Percentiles rank a stretch among this genome's conserved stretches.
phyloP scores from a whole-genome alignment of 2,113 vertebrate genomes.

The Pachyramphus minor region DNA sequence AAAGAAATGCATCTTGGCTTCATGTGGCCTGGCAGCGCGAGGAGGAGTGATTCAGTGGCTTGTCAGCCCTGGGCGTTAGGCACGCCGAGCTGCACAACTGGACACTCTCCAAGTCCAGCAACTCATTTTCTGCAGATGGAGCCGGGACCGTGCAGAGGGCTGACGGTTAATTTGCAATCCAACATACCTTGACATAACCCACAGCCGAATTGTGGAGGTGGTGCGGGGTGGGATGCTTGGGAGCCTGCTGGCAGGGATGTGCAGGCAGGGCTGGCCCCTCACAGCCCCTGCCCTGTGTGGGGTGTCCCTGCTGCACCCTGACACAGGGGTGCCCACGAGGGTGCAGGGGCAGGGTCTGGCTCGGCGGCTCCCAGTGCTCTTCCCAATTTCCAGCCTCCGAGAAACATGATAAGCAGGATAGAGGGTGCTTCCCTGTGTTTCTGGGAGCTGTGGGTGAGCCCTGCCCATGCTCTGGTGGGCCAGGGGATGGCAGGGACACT shows the following conservation, averaged over 20 bases:
- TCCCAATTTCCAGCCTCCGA: accelerated
- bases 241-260: accelerated
- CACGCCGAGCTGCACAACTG: constrained; percentile 63
- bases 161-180: constrained; percentile 77
- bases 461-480: accelerated
- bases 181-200: constrained; percentile 76
- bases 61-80: constrained; percentile 71
- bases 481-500: accelerated
- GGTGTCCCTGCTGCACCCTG: not conserved
- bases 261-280: not conserved
- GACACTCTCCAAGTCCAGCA: constrained; percentile 72
- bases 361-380: accelerated
- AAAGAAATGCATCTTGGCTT: constrained; percentile 77
- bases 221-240: not conserved
- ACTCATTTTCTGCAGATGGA: constrained; percentile 70
- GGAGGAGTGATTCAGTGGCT: constrained; percentile 70
- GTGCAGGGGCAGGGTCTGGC: not conserved
- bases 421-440: not conserved
- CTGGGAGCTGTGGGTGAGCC: not conserved
- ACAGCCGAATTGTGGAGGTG: not conserved
- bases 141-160: constrained; percentile 50
- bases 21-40: constrained; percentile 47
- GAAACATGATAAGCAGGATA: accelerated
- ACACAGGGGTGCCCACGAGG: accelerated
- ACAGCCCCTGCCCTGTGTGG: accelerated